Conservation (phyloP, 2,888 invertebrate genomes). For the Abscondita cerata region DNA sequence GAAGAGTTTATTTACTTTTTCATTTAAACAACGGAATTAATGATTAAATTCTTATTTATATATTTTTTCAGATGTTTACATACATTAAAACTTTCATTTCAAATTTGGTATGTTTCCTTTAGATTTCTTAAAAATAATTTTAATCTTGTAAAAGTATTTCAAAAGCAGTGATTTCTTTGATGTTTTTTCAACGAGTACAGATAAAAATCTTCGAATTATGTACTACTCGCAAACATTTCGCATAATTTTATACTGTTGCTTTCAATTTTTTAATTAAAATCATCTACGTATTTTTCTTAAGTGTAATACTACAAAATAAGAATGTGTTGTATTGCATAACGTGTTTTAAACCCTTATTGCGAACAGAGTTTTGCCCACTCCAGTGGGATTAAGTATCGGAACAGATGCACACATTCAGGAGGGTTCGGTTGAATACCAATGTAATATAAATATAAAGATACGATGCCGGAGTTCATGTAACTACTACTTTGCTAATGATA, state of each 20-base stretch:
- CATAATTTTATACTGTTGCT: neutral
- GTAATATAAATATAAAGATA: constrained; percentile 46
- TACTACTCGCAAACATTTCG: neutral
- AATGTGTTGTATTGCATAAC: constrained; percentile 12
- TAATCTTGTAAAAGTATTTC: neutral
- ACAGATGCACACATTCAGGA: constrained; percentile 35
- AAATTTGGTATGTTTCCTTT: constrained; percentile 1
- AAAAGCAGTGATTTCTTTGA: neutral
- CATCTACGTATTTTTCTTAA: neutral
- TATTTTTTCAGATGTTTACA: neutral
- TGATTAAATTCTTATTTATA: constrained; percentile 5
- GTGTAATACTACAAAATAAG: neutral
- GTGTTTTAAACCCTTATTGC: constrained; percentile 25
- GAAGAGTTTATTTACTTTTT: constrained; percentile 8
- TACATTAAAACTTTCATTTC: neutral
- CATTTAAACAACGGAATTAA: neutral
- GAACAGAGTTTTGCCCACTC: constrained; percentile 14
- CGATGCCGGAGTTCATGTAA: constrained; percentile 49
- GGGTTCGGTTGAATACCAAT: constrained; percentile 33
- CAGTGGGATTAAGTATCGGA: constrained; percentile 19
- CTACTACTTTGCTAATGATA: constrained; percentile 55
- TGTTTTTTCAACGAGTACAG: neutral
- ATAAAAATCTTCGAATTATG: constrained; percentile 7
- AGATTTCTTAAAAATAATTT: constrained; percentile 2
- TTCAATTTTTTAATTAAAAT: neutral